These are phyloP conservation scores for Phalacrocorax aristotelis DNA, from an alignment of 2,113 vertebrate species.

Conservation along the genomic window DNA sequence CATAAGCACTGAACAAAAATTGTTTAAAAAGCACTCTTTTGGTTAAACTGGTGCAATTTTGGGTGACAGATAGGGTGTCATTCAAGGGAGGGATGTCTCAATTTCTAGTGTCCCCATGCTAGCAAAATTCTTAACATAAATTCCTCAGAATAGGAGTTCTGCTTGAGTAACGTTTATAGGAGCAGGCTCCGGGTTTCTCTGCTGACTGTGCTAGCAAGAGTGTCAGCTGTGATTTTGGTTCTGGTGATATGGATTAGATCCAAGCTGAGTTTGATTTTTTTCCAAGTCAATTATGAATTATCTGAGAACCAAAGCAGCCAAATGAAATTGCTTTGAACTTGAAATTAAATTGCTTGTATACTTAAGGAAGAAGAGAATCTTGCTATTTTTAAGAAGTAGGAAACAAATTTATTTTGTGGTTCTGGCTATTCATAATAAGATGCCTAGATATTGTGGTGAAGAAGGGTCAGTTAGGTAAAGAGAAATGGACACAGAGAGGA, in stretches of 20 bases:
- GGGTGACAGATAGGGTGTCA: not conserved
- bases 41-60: not conserved
- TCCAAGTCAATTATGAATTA: slow-evolving; percentile 59
- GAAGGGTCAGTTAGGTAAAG: not conserved
- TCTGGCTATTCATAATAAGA: not conserved
- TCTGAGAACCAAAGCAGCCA: slow-evolving; percentile 35
- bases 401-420: not conserved
- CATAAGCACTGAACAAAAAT: not conserved
- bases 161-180: slow-evolving; percentile 19
- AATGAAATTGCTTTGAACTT: slow-evolving; percentile 25
- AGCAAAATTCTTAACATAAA: not conserved
- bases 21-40: not conserved
- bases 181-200: slow-evolving; percentile 14
- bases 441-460: not conserved
- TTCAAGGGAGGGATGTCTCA: not conserved
- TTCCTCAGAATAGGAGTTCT: not conserved
- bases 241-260: slow-evolving; percentile 36
- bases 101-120: not conserved
- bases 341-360: not conserved
- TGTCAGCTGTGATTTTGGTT: slow-evolving; percentile 56
- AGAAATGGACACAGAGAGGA: not conserved
- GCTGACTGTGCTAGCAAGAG: slow-evolving; percentile 35
- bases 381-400: not conserved
- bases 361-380: not conserved
- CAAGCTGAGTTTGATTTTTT: slow-evolving; percentile 55